Percentiles rank a stretch among this genome's conserved stretches.
These are phyloP conservation scores for Psephotus haematonotus DNA, from an alignment of 2,113 vertebrate species.

Conservation along the genomic window DNA sequence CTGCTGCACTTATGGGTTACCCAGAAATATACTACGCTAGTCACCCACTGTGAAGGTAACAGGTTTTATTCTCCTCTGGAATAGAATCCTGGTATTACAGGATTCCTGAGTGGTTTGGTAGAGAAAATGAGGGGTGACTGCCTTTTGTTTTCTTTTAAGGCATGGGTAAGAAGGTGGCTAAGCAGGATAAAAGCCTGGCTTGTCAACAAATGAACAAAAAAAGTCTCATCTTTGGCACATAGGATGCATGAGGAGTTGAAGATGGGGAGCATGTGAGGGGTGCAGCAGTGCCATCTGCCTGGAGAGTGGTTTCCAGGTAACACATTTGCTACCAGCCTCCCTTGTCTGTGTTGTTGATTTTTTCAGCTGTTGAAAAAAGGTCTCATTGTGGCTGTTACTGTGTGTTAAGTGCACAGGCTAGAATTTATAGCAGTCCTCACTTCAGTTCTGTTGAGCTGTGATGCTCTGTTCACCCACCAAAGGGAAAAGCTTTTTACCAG, in stretches of 20 bases:
- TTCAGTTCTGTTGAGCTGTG: not conserved
- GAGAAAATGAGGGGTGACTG: not conserved
- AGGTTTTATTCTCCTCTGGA: not conserved
- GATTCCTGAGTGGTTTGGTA: not conserved
- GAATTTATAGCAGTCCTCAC: not conserved
- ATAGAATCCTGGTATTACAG: not conserved
- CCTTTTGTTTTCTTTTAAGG: not conserved
- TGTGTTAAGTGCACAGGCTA: not conserved
- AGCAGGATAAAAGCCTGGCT: not conserved
- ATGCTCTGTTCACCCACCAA: not conserved
- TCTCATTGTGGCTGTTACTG: not conserved
- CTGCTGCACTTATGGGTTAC: not conserved
- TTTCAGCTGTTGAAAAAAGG: not conserved
- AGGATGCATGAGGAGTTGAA: not conserved
- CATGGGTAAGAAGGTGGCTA: not conserved
- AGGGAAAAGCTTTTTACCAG: not conserved
- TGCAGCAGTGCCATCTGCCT: not conserved
- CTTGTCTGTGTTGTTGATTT: not conserved
- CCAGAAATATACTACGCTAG: rapidly evolving
- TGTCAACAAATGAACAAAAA: not conserved
- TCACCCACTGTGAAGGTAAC: not conserved
- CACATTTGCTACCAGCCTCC: not conserved
- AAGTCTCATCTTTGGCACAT: not conserved
- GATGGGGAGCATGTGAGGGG: not conserved
- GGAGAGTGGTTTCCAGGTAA: not conserved